phyloP scores from a whole-genome alignment of 2,888 invertebrate species.

The Parelbella ahira region DNA sequence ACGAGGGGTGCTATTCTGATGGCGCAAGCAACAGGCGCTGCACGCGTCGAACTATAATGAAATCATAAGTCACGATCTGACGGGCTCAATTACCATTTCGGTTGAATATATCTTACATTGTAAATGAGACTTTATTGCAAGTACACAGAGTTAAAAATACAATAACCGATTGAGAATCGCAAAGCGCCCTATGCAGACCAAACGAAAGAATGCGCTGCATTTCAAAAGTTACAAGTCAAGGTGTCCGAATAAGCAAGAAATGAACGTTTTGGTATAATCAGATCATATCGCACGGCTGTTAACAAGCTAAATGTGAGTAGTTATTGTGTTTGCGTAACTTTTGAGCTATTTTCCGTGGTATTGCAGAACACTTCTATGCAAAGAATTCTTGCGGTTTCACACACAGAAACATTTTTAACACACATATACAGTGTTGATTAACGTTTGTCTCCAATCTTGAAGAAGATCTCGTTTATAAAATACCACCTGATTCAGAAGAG shows the following conservation, averaged over 20 bases:
- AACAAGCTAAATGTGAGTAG: constrained; percentile 4
- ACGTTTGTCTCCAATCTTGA: too few relatives aligned
- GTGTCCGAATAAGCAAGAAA: constrained; percentile 18
- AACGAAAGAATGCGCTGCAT: constrained; percentile 32
- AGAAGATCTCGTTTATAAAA: too few relatives aligned
- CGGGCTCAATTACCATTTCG: constrained; percentile 35
- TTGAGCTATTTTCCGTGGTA: too few relatives aligned
- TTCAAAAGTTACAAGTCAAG: constrained; percentile 35
- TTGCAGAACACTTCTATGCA: too few relatives aligned
- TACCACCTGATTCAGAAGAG: too few relatives aligned
- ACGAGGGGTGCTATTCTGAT: constrained; percentile 31
- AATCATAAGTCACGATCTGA: constrained; percentile 63
- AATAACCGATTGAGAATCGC: too few relatives aligned
- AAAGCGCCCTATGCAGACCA: constrained; percentile 28
- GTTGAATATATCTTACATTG: background rate
- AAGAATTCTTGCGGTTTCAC: too few relatives aligned
- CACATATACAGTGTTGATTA: too few relatives aligned
- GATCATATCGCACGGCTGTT: constrained; percentile 15
- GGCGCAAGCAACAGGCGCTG: constrained; percentile 40
- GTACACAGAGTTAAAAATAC: background rate
- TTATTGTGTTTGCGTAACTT: constrained; percentile 6
- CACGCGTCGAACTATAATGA: constrained; percentile 54
- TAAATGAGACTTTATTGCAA: background rate
- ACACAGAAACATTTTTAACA: too few relatives aligned
- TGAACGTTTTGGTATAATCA: constrained; percentile 14